Percentiles rank a stretch among this genome's conserved stretches.
Conservation (phyloP, 1,140 invertebrate species). For the Hormaphis cornu region DNA sequence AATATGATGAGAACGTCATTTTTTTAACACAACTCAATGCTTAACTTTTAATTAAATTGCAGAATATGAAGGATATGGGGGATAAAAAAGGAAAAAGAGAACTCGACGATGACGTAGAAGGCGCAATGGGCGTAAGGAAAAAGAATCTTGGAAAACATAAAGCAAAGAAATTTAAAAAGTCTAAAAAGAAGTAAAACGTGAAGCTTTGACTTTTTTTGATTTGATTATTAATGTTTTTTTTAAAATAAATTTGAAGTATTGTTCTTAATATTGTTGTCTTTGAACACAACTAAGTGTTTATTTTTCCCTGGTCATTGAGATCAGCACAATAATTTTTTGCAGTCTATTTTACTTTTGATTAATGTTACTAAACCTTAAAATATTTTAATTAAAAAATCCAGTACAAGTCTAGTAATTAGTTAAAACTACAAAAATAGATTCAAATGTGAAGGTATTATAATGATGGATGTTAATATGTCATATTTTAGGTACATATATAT, state of each 20-base stretch:
- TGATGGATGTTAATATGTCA: too few species aligned
- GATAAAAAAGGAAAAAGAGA: slow-evolving; percentile 55
- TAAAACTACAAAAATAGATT: too few species aligned
- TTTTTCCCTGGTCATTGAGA: too few species aligned
- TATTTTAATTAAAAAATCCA: too few species aligned
- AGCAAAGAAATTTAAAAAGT: slow-evolving; percentile 25
- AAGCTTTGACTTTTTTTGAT: slow-evolving; percentile 1
- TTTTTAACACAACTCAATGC: not conserved
- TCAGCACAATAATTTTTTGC: too few species aligned
- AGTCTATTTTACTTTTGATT: too few species aligned
- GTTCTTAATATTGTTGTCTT: not conserved
- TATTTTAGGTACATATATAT: too few species aligned
- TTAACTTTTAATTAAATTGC: slow-evolving; percentile 16
- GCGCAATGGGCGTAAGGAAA: slow-evolving; percentile 64
- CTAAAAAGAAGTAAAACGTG: slow-evolving; percentile 10
- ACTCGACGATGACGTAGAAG: slow-evolving; percentile 67
- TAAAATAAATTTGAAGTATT: not conserved
- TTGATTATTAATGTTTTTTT: not conserved
- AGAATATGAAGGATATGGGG: slow-evolving; percentile 42
- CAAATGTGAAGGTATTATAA: too few species aligned
- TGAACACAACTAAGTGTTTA: too few species aligned
- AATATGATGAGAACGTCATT: not conserved
- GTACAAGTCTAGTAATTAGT: too few species aligned
- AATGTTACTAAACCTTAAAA: too few species aligned
- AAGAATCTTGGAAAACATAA: slow-evolving; percentile 49